These are phyloP conservation scores for Drosophila eugracilis DNA, from an alignment of 1,140 invertebrate species.

Conservation along the genomic window DNA sequence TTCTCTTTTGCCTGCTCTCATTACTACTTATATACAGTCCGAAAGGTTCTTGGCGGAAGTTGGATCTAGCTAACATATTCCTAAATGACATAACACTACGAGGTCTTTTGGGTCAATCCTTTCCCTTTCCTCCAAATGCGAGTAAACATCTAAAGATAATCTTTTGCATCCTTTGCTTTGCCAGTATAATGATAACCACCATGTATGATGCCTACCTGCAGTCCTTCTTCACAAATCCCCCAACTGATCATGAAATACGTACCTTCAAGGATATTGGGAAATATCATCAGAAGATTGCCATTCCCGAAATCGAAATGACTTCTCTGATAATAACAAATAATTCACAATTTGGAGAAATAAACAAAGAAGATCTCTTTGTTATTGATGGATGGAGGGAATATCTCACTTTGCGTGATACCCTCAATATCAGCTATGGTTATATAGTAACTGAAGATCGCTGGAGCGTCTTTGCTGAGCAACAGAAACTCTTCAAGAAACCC, in stretches of 20 bases:
- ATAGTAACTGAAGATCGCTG: slow-evolving; percentile 35
- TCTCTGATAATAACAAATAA: neutral
- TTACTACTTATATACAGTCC: slow-evolving; percentile 52
- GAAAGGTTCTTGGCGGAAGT: slow-evolving; percentile 32
- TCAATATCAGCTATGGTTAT: slow-evolving; percentile 41
- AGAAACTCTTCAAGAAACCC: slow-evolving; percentile 33
- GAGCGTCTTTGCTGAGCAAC: slow-evolving; percentile 44
- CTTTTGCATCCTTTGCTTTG: slow-evolving; percentile 44
- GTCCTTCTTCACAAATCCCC: slow-evolving; percentile 51
- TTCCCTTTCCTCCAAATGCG: slow-evolving; percentile 25
- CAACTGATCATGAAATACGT: slow-evolving; percentile 24
- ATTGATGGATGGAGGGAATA: slow-evolving; percentile 16
- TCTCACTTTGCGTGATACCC: slow-evolving; percentile 23
- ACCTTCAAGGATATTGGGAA: slow-evolving; percentile 30
- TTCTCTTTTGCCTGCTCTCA: slow-evolving; percentile 54
- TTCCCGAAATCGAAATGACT: neutral
- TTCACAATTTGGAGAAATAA: neutral
- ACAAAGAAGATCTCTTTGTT: neutral
- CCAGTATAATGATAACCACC: slow-evolving; percentile 60
- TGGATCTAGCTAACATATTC: slow-evolving; percentile 46
- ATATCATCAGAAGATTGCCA: slow-evolving; percentile 22
- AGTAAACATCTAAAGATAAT: slow-evolving; percentile 56
- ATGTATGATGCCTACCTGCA: slow-evolving; percentile 65
- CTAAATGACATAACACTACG: slow-evolving; percentile 64
- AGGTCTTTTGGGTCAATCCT: slow-evolving; percentile 62